Conservation (phyloP, 2,888 invertebrate species). For the Empis livida region DNA sequence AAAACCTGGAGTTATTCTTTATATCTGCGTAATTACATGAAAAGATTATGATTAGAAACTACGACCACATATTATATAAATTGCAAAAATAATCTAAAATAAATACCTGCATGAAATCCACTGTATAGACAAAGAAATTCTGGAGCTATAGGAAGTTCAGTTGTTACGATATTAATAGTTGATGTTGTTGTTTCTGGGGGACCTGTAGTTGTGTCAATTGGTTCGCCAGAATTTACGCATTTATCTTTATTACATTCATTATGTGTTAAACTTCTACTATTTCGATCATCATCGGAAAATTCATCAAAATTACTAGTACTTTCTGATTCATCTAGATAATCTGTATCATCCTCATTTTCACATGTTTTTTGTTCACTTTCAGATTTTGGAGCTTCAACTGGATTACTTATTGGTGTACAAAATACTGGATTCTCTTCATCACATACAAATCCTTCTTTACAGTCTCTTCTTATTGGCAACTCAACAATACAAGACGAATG, state of each 20-base stretch:
- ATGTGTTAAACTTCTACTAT: neutral
- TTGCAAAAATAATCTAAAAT: too few relatives aligned
- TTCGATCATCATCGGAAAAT: neutral
- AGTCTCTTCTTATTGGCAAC: conserved; percentile 7
- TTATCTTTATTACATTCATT: neutral
- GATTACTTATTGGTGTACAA: conserved; percentile 13
- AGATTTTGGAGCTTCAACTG: too few relatives aligned
- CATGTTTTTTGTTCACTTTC: neutral
- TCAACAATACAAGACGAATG: conserved; percentile 8
- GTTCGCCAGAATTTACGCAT: neutral
- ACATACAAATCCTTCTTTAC: conserved; percentile 12
- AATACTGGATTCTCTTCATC: conserved; percentile 18
- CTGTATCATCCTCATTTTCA: neutral
- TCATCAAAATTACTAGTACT: too few relatives aligned
- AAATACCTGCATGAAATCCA: too few relatives aligned
- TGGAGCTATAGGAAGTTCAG: too few relatives aligned
- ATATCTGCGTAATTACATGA: too few relatives aligned
- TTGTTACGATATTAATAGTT: too few relatives aligned
- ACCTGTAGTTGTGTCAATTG: too few relatives aligned
- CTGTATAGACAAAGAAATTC: too few relatives aligned
- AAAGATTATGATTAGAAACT: too few relatives aligned
- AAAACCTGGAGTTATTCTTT: conserved; percentile 12
- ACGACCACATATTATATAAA: too few relatives aligned
- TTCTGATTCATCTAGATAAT: conserved; percentile 1
- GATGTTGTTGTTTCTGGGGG: too few relatives aligned